Evolutionary conservation across 2,113 vertebrate genomes (phyloP).

Genomic region (Epinephelus fuscoguttatus): DNA sequence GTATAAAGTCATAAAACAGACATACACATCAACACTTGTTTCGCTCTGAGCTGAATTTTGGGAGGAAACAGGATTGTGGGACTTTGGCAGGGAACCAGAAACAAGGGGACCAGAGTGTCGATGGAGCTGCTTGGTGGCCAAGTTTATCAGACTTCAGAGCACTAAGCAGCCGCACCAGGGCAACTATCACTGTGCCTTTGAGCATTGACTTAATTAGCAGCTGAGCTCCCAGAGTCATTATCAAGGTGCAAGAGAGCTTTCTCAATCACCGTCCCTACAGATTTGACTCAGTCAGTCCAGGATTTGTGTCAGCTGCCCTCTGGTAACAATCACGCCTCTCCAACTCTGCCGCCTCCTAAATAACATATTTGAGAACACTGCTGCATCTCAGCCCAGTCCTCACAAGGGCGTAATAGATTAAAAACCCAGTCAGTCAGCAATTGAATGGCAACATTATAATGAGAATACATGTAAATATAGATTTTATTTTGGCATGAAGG

Average conservation of each 20-base stretch:
- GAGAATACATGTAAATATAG: slow-evolving; percentile 70
- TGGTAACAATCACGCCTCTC: slow-evolving; percentile 3
- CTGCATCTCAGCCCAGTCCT: slow-evolving; percentile 20
- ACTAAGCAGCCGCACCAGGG: slow-evolving; percentile 20
- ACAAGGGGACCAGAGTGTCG: neutral
- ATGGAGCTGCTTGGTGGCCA: slow-evolving; percentile 14
- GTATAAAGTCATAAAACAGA: neutral
- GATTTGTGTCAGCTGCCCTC: slow-evolving; percentile 9
- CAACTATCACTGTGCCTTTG: slow-evolving; percentile 31
- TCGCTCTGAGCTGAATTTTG: neutral
- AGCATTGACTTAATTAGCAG: slow-evolving; percentile 57
- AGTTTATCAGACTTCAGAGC: slow-evolving; percentile 13
- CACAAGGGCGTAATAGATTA: slow-evolving; percentile 46
- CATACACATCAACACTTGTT: neutral
- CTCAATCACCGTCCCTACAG: slow-evolving; percentile 31
- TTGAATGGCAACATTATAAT: slow-evolving; percentile 57
- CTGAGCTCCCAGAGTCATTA: slow-evolving; percentile 50
- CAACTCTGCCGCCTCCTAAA: slow-evolving; percentile 9
- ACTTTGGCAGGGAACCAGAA: slow-evolving; percentile 9
- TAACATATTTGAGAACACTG: slow-evolving; percentile 2
- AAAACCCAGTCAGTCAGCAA: slow-evolving; percentile 49
- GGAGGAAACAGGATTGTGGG: neutral
- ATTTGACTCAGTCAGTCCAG: slow-evolving; percentile 34
- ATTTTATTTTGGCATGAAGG: slow-evolving; percentile 58
- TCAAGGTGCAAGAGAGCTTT: slow-evolving; percentile 29